phyloP scores from a whole-genome alignment of 1,140 invertebrate species.

The Diplogasteroides magnus region DNA sequence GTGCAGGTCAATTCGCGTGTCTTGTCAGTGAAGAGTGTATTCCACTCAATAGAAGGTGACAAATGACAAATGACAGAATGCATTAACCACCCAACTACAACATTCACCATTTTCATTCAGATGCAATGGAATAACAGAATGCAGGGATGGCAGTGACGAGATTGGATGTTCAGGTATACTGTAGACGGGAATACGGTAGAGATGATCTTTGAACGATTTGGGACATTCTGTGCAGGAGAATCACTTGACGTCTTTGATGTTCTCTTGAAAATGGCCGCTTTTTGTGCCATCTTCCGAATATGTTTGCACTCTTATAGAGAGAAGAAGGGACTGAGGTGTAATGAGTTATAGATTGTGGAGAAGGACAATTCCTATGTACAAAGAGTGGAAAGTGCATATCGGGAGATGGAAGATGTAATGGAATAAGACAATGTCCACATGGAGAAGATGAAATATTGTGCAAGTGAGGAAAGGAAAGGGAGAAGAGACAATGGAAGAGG shows the following conservation, averaged over 20 bases:
- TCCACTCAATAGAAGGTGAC: constrained; percentile 40
- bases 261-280: constrained; percentile 7
- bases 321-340: not conserved
- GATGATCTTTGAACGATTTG: not conserved
- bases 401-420: constrained; percentile 45
- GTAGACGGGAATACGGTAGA: not conserved
- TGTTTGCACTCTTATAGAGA: not conserved
- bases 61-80: constrained; percentile 48
- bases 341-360: constrained; percentile 40
- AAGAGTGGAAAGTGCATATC: constrained; percentile 50
- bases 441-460: constrained; percentile 52
- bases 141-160: not conserved
- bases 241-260: not conserved
- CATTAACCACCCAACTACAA: constrained; percentile 50
- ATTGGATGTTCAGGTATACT: not conserved
- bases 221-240: not conserved
- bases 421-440: constrained; percentile 42
- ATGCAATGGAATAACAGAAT: not conserved
- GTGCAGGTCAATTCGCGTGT: constrained; percentile 48
- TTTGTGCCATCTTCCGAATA: constrained; percentile 15
- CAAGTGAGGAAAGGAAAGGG: constrained; percentile 27
- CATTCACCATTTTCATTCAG: constrained; percentile 42
- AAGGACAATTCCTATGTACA: constrained; percentile 44
- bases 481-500: not conserved
- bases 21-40: constrained; percentile 52